Conservation (phyloP, 2,888 invertebrate genomes). For the Lepidocyrtinus sp. region DNA sequence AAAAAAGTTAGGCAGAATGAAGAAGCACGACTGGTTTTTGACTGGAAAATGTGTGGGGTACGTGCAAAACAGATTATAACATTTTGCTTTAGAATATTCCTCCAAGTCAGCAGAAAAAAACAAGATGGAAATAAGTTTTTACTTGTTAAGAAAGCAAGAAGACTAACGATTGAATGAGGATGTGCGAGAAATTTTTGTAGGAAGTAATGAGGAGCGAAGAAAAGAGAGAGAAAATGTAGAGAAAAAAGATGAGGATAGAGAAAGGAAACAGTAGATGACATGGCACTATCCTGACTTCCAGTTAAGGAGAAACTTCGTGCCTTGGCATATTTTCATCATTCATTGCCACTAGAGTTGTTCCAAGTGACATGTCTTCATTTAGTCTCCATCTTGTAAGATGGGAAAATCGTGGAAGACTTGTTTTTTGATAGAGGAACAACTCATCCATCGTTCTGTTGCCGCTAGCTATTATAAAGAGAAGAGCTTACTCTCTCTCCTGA, state of each 20-base stretch:
- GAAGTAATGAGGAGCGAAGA: conserved; percentile 17
- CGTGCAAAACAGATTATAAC: background rate
- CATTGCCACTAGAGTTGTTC: conserved; percentile 29
- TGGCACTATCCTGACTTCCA: conserved; percentile 27
- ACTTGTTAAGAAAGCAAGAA: no score
- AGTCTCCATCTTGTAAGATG: background rate
- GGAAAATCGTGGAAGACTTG: background rate
- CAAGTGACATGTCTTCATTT: conserved; percentile 47
- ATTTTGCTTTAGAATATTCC: background rate
- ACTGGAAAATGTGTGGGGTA: background rate
- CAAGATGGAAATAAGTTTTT: conserved; percentile 36
- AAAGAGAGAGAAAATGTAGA: conserved; percentile 16
- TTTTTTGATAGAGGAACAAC: background rate
- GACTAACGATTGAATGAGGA: conserved; percentile 22
- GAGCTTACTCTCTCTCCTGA: background rate
- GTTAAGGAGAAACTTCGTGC: conserved; percentile 47
- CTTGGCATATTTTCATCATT: conserved; percentile 61
- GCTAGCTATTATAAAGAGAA: background rate
- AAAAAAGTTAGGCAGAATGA: background rate
- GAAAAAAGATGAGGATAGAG: background rate
- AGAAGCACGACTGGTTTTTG: background rate
- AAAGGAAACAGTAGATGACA: conserved; percentile 22
- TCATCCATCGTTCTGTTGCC: conserved; percentile 5
- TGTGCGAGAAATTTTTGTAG: background rate
- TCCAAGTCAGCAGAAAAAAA: background rate